Evolutionary conservation across 1,140 invertebrate species (phyloP).

Genomic region (Saxidomus purpurata): DNA sequence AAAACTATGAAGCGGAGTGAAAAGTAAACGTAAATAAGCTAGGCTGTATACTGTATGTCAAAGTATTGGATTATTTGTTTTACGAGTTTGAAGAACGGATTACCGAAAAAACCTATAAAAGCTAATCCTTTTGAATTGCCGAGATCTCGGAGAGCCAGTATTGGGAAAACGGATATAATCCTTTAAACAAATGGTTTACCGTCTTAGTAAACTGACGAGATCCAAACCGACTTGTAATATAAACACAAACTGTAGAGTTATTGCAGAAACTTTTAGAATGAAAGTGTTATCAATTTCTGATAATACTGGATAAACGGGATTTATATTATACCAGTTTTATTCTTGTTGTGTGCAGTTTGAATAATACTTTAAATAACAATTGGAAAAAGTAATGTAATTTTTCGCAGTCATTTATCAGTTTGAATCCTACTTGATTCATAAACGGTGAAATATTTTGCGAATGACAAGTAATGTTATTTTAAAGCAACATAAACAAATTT

Average conservation of each 20-base stretch:
- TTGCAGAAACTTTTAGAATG: not conserved
- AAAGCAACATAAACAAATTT: not conserved
- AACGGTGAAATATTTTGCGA: not conserved
- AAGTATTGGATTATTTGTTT: conserved; percentile 33
- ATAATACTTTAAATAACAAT: not conserved
- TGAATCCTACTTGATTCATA: not conserved
- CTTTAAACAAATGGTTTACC: conserved; percentile 23
- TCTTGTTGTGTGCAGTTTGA: not conserved
- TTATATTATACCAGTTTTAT: not conserved
- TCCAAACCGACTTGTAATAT: not conserved
- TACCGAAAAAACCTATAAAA: conserved; percentile 17
- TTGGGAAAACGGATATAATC: conserved; percentile 19
- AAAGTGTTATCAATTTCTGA: not conserved
- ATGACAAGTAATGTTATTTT: not conserved
- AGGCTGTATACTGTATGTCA: not conserved
- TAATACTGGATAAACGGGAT: not conserved
- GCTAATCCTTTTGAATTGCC: conserved; percentile 26
- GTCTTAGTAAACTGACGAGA: not conserved
- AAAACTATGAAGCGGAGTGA: not conserved
- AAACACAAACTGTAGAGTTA: not conserved
- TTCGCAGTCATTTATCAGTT: not conserved
- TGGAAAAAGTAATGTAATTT: not conserved
- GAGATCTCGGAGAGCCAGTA: not conserved
- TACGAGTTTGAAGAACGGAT: conserved; percentile 1
- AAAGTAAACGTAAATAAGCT: not conserved